phyloP scores from a whole-genome alignment of 92 coral and sea anemone genomes.

The Phenganax marumi region DNA sequence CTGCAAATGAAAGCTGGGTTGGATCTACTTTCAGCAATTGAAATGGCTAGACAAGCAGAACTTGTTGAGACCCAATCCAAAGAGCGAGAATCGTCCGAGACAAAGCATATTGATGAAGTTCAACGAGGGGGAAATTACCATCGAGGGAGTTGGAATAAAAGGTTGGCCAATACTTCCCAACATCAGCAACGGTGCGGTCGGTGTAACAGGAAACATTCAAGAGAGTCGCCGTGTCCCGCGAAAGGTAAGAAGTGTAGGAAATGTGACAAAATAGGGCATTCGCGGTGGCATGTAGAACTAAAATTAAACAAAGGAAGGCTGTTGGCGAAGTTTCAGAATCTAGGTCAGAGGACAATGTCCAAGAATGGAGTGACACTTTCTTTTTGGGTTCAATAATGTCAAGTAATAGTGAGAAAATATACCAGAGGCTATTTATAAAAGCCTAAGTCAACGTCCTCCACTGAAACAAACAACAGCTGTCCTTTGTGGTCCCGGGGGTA shows the following conservation, averaged over 20 bases:
- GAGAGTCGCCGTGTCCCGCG: conserved; percentile 41
- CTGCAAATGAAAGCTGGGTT: conserved; percentile 55
- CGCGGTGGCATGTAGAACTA: conserved; percentile 51
- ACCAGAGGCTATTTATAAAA: conserved; percentile 43
- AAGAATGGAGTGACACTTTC: conserved; percentile 34
- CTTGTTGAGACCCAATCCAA: conserved; percentile 43
- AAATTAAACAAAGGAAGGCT: conserved; percentile 5
- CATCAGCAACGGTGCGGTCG: conserved; percentile 27
- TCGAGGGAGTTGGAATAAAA: conserved; percentile 25
- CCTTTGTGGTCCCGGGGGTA: conserved; percentile 45
- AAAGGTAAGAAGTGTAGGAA: conserved; percentile 49
- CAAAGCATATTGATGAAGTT: conserved; percentile 47
- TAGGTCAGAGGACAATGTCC: conserved; percentile 16
- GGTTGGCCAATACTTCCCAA: neutral
- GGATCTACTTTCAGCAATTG: conserved; percentile 44
- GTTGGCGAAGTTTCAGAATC: conserved; percentile 47
- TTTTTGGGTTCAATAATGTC: conserved; percentile 50
- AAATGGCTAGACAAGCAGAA: conserved; percentile 56
- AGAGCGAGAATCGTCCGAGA: conserved; percentile 32
- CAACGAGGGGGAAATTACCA: conserved; percentile 14
- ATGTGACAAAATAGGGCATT: conserved; percentile 53
- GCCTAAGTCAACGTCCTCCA: conserved; percentile 44
- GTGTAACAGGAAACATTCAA: conserved; percentile 37
- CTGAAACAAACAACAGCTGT: conserved; percentile 41
- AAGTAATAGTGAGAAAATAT: conserved; percentile 28